Conservation (phyloP, 2,888 invertebrate species). For the Noctua pronuba region DNA sequence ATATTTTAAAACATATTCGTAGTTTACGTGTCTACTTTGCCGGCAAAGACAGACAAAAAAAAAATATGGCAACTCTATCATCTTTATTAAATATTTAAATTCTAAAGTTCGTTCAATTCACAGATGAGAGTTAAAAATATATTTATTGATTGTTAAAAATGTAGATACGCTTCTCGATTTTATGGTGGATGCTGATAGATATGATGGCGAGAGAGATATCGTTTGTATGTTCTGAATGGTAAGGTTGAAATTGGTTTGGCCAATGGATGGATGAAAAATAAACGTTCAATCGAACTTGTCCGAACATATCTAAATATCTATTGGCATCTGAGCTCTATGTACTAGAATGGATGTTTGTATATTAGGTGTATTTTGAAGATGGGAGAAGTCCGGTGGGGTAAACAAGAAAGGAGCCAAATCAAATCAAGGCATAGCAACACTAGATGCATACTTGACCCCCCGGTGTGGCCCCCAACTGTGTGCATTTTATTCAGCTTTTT, state of each 20-base stretch:
- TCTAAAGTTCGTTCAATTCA: slow-evolving; percentile 53
- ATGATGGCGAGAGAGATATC: slow-evolving; percentile 13
- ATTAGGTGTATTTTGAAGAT: slow-evolving; percentile 35
- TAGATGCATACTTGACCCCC: neutral
- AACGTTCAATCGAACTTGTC: slow-evolving; percentile 5
- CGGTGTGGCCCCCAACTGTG: slow-evolving; percentile 38
- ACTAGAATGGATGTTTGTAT: slow-evolving; percentile 33
- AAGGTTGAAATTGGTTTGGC: slow-evolving; percentile 15
- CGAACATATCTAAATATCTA: slow-evolving; percentile 54
- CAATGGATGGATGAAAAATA: slow-evolving; percentile 7
- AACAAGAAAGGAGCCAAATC: neutral
- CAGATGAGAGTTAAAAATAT: slow-evolving; percentile 47
- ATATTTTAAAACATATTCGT: slow-evolving; percentile 7
- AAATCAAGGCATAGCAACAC: neutral
- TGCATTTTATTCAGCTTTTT: slow-evolving; percentile 66
- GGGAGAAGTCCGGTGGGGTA: slow-evolving; percentile 2
- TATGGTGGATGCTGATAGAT: slow-evolving; percentile 52
- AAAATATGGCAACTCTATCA: slow-evolving; percentile 17
- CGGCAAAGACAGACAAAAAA: slow-evolving; percentile 41
- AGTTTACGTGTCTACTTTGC: slow-evolving; percentile 45
- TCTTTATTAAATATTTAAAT: slow-evolving; percentile 50
- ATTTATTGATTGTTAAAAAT: slow-evolving; percentile 64
- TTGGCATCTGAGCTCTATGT: slow-evolving; percentile 48
- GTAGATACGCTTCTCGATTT: slow-evolving; percentile 68
- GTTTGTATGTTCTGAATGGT: slow-evolving; percentile 13